These are phyloP conservation scores for Lithophane socia DNA, from an alignment of 2,888 invertebrate genomes.

Conservation along the genomic window DNA sequence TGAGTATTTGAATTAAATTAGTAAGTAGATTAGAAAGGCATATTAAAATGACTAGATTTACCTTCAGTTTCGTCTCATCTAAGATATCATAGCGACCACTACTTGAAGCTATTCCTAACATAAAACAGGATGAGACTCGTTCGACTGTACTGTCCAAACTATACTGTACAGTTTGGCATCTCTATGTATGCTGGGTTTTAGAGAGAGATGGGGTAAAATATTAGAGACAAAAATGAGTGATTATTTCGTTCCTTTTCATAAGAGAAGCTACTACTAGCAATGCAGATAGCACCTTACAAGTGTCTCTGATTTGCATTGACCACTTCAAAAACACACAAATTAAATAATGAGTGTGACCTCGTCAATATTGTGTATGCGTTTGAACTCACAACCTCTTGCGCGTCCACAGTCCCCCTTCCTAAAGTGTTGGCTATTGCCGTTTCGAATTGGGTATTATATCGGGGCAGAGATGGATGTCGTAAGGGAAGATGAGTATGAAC, in stretches of 20 bases:
- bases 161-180: not conserved
- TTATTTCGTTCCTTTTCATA: not conserved
- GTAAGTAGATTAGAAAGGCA: not conserved
- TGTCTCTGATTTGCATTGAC: not conserved
- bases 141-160: not conserved
- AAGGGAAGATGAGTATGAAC: not conserved
- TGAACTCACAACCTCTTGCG: constrained; percentile 17
- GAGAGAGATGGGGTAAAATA: not conserved
- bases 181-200: not conserved
- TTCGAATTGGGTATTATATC: constrained; percentile 18
- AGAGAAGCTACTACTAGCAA: not conserved
- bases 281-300: not conserved
- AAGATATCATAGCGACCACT: not conserved
- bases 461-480: not conserved
- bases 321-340: not conserved
- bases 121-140: not conserved
- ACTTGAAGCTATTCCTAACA: not conserved
- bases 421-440: constrained; percentile 26
- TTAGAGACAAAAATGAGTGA: not conserved
- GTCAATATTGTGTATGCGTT: constrained; percentile 14
- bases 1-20: constrained; percentile 88
- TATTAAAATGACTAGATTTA: not conserved
- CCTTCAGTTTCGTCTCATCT: not conserved
- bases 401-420: not conserved
- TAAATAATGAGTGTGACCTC: not conserved